Evolutionary conservation across 2,888 invertebrate genomes (phyloP), one percentile per base, ranked within the genome.

Genomic region (Abrostola triplasia): DNA sequence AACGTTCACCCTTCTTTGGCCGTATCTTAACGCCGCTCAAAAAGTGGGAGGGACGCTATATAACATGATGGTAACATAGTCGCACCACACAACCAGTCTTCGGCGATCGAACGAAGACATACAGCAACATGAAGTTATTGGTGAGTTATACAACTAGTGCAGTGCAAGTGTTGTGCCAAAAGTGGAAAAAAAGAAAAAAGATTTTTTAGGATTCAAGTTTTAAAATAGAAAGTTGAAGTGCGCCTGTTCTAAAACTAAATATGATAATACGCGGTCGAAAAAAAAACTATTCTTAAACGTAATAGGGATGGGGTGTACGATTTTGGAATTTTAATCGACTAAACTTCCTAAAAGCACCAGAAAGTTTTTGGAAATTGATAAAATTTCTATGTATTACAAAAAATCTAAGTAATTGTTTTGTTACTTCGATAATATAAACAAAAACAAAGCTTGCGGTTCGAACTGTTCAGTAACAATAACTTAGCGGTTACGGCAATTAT

Each of bases 111-210:
- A 86, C 92, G 93, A 88, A 92, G 93, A 93, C 91, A 79, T 86
- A 80, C 82, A 89, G 90, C 94, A 92, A 91, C 92, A 94, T 95
- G 94, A 95, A 94, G 93, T 87, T 89, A 83, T 90, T 91, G 94
- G 94, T 94, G 90, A 94, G 94, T 93, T 73, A 52, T 76, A 77
- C 68, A 70, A 77, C 24, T 73, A 79, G 81, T 79, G 82, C 76
- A 81, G 80, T 81, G 80, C 64, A 67, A 81, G 80, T 80, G 76
- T 70, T 74, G 80, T 80, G 80, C 67, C 61, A 77, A 81, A 73
- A 79, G 79, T 77, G 79, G 41, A 65, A 63, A 64, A 60, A 65
- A 61, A 41, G 38, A 72, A 77, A 51, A 52, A 60, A 24, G 24
- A 24, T 24, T 24, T n/a, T 53, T 65, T 73, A 75, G 55, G 42